Base-by-base conservation (phyloP, 2,888 invertebrate genomes). In the Coremacera marginata region DNA sequence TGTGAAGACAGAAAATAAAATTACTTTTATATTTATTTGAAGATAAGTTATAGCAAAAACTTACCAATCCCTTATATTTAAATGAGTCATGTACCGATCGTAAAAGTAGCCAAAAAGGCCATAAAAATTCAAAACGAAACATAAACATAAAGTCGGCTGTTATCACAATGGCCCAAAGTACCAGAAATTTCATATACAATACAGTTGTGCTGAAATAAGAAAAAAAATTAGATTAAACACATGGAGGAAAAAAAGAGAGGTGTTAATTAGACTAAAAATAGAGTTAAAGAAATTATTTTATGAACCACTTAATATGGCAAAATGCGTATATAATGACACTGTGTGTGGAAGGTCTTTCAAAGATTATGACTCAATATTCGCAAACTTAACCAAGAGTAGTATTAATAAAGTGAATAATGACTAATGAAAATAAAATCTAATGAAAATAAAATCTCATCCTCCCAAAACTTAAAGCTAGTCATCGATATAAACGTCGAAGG, bases 61-160 rank as follows among this genome's bases (percentile, higher is more conserved):
- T 94, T 89, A 97, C 97, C 93, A 98, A 92, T 90, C 98, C 98
- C 92, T 98, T 98, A 91, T 97, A 98, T 91, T 97, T 97, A 91
- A 96, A 98, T 83, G 98, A 97, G 91, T 98, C 98, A 90, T 98
- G 96, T 85, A 98, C 95, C 89, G 97, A 97, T 90, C 98, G 93
- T 84, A 98, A 91, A 87, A 99, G 93, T 86, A 99, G 93, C 96
- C 98, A 98, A 91, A 98, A 97, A 75, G 99, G 98, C 98, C 98
- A 99, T 88, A 99, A 93, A 91, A 98, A 98, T 92, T 99, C 99
- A 92, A 99, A 98, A 87, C 99, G 95, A 92, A 99, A 98, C 91
- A 98, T 98, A 91, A 98, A 91, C 91, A 98, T 95, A 91, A 97
- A 98, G 91, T 98, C 98, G 83, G 96, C 97, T 90, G 97, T 91